These are phyloP conservation scores for Odocoileus virginianus DNA, from an alignment of 2,113 vertebrate genomes.

Conservation along the genomic window DNA sequence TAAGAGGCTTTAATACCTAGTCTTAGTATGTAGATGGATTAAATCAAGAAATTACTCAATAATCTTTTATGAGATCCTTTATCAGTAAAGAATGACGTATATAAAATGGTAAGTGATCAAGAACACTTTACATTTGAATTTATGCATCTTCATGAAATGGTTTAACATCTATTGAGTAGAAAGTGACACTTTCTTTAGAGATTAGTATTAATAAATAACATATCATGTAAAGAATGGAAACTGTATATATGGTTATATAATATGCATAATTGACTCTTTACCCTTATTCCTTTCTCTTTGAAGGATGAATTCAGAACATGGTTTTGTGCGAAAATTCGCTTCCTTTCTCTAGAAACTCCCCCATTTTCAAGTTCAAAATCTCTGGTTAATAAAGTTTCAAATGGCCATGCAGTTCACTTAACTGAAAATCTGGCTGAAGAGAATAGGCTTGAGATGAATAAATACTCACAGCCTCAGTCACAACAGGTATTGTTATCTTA, in stretches of 20 bases:
- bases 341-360: constrained; percentile 86
- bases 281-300: neutral
- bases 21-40: neutral
- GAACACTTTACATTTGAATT: neutral
- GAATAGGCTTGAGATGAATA: constrained; percentile 73
- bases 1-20: neutral
- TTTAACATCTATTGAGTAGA: neutral
- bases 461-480: constrained; percentile 78
- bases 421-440: constrained; percentile 82
- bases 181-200: constrained; percentile 13
- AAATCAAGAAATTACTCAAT: constrained; percentile 23
- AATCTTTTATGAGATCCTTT: neutral
- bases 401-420: constrained; percentile 82
- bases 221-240: neutral
- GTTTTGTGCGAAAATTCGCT: constrained; percentile 94
- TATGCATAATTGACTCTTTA: neutral
- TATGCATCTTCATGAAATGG: neutral
- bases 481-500: constrained; percentile 50
- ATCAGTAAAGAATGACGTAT: neutral
- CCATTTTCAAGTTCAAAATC: constrained; percentile 86
- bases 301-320: constrained; percentile 96
- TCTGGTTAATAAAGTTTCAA: constrained; percentile 82
- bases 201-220: neutral
- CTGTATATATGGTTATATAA: neutral
- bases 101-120: neutral